These are phyloP conservation scores for Agelastica alni DNA, from an alignment of 2,888 invertebrate genomes.

Conservation along the genomic window DNA sequence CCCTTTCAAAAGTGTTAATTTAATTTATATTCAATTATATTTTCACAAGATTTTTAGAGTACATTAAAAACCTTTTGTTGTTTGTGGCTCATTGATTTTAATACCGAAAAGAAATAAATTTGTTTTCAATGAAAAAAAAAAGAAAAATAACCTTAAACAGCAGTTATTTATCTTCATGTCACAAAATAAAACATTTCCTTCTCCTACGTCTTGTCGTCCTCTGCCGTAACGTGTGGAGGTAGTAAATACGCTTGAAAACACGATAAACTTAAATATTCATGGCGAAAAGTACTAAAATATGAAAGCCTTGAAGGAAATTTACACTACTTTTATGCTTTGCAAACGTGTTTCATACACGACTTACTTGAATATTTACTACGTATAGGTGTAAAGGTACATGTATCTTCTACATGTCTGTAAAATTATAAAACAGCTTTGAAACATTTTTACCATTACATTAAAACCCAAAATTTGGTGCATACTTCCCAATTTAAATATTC, in stretches of 20 bases:
- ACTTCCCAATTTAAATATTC: too few relatives aligned
- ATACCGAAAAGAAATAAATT: too few relatives aligned
- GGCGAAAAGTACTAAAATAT: conserved; percentile 46
- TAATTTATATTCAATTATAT: too few relatives aligned
- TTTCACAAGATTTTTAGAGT: too few relatives aligned
- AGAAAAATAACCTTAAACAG: too few relatives aligned
- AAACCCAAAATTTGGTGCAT: too few relatives aligned
- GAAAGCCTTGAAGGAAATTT: conserved; percentile 48
- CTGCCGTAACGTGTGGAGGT: conserved; percentile 12
- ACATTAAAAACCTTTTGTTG: too few relatives aligned
- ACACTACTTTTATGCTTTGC: conserved; percentile 45
- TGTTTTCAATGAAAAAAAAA: too few relatives aligned
- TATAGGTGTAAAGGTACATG: too few relatives aligned
- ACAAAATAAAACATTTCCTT: conserved; percentile 11
- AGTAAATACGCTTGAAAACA: conserved; percentile 32
- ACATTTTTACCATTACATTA: too few relatives aligned
- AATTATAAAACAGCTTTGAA: conserved; percentile 13
- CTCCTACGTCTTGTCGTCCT: conserved; percentile 7
- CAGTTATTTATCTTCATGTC: not conserved
- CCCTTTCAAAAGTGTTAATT: too few relatives aligned
- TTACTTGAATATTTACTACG: conserved; percentile 26
- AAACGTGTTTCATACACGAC: conserved; percentile 44
- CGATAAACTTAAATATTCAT: conserved; percentile 47
- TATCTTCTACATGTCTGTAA: conserved; percentile 28
- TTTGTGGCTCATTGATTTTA: too few relatives aligned